A percentile compares a stretch with the other conserved stretches of the same genome.
phyloP scores from a whole-genome alignment of 2,888 invertebrate species.

The Lasioglossum vierecki region DNA sequence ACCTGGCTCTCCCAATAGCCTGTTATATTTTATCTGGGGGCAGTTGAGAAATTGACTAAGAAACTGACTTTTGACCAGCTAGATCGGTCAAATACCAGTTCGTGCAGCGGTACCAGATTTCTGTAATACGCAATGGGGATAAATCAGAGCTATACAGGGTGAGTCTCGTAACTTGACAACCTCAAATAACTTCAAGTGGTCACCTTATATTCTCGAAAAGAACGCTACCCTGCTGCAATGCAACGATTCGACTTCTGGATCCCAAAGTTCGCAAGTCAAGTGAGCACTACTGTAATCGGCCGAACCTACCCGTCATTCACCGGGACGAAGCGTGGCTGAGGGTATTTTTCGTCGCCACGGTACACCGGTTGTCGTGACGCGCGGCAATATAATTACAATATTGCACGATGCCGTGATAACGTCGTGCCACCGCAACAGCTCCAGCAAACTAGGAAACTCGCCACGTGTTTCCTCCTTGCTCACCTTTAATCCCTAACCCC shows the following conservation, averaged over 20 bases:
- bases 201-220: not conserved
- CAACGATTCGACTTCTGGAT: not conserved
- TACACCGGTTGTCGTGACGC: slow-evolving; percentile 64
- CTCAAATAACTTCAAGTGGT: too few relatives aligned
- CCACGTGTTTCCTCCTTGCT: slow-evolving; percentile 23
- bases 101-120: too few relatives aligned
- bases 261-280: not conserved
- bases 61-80: too few relatives aligned
- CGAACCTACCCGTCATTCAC: slow-evolving; percentile 60
- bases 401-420: slow-evolving; percentile 75
- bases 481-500: slow-evolving; percentile 29
- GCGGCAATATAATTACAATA: slow-evolving; percentile 77
- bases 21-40: too few relatives aligned
- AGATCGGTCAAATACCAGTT: too few relatives aligned
- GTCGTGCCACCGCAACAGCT: slow-evolving; percentile 61
- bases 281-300: slow-evolving; percentile 44
- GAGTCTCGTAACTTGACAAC: too few relatives aligned
- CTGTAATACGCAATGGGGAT: too few relatives aligned
- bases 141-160: too few relatives aligned
- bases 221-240: not conserved
- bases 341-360: slow-evolving; percentile 52
- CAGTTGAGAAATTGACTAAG: too few relatives aligned
- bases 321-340: slow-evolving; percentile 62
- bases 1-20: too few relatives aligned
- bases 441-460: slow-evolving; percentile 5